A percentile compares a stretch with the other conserved stretches of the same genome.
Evolutionary conservation across 2,113 vertebrate genomes (phyloP).

Genomic region (Brachypodius melanocephalos): DNA sequence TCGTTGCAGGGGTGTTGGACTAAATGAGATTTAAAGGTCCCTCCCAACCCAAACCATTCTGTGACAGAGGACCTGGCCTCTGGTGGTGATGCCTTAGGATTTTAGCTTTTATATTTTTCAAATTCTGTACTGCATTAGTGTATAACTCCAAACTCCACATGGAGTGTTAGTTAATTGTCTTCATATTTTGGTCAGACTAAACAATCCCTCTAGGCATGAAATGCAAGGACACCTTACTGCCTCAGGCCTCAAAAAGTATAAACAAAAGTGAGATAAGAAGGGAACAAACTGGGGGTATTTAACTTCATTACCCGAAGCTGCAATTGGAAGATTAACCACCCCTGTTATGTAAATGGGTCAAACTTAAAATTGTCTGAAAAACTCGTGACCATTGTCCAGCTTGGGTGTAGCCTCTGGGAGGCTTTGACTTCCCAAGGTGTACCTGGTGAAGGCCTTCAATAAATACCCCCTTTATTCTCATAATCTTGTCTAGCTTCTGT

Average conservation of each 20-base stretch:
- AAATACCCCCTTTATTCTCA: neutral
- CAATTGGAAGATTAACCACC: neutral
- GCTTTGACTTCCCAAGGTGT: neutral
- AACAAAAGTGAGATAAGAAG: neutral
- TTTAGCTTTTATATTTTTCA: neutral
- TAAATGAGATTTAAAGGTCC: neutral
- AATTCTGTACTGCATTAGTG: neutral
- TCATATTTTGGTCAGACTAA: neutral
- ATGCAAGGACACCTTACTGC: neutral
- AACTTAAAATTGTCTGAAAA: neutral
- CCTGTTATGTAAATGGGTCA: neutral
- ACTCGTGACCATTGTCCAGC: rapidly evolving
- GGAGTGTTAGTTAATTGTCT: neutral
- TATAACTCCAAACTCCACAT: neutral
- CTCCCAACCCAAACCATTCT: neutral
- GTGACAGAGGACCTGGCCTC: neutral
- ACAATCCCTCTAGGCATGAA: neutral
- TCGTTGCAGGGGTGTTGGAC: rapidly evolving
- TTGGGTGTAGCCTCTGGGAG: neutral
- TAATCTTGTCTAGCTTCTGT: neutral
- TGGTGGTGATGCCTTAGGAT: neutral
- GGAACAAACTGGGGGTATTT: neutral
- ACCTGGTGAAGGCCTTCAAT: neutral
- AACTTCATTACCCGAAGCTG: neutral
- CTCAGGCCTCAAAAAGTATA: neutral